Evolutionary conservation across 2,113 vertebrate species (phyloP).

Genomic region (Larimichthys crocea): DNA sequence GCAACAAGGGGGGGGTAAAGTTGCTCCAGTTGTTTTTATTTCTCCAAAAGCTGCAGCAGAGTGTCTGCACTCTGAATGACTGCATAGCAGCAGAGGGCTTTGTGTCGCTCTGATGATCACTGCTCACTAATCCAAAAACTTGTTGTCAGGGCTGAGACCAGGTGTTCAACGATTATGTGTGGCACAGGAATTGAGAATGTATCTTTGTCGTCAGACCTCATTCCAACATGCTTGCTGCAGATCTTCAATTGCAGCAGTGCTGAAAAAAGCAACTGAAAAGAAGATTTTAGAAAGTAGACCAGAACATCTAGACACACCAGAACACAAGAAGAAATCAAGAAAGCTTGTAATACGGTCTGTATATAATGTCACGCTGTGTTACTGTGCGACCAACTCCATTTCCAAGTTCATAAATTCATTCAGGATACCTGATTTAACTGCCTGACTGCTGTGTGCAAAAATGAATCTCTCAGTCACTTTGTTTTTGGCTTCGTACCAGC

Average conservation of each 20-base stretch:
- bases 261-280: not conserved
- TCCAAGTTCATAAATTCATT: not conserved
- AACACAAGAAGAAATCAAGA: not conserved
- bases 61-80: not conserved
- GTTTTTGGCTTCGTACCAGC: not conserved
- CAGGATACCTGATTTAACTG: not conserved
- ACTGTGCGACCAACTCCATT: not conserved
- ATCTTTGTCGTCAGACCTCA: not conserved
- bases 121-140: not conserved
- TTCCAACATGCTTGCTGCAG: not conserved
- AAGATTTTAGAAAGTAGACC: not conserved
- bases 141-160: not conserved
- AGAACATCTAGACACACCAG: not conserved
- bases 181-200: not conserved
- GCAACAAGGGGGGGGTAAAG: slow-evolving; percentile 12
- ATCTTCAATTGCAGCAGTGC: not conserved
- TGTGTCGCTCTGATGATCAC: not conserved
- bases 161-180: slow-evolving; percentile 35
- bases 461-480: not conserved
- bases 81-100: slow-evolving; percentile 27
- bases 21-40: slow-evolving; percentile 17
- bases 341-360: not conserved
- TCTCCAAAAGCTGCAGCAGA: slow-evolving; percentile 19
- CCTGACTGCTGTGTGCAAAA: not conserved
- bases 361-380: not conserved